Evolutionary conservation across 2,113 vertebrate species (phyloP), one percentile per base, ranked within the genome.

Genomic region (Cisticola juncidis): DNA sequence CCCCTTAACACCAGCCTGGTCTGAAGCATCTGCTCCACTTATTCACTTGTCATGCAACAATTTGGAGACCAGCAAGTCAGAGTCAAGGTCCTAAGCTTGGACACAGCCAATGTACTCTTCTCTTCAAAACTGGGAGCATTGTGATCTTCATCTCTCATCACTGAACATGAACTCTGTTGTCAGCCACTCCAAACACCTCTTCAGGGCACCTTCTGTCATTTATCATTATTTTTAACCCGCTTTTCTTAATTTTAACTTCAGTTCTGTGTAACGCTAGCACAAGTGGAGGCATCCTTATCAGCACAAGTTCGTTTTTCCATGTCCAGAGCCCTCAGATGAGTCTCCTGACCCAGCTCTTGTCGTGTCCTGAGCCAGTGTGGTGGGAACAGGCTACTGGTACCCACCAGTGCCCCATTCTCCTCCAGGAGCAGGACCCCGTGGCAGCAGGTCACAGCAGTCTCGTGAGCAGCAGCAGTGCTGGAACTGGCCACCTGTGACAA

Each of bases 1-100:
- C 87, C 85, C 94, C 92, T 72, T 81, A 94, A 76, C 78, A 95
- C 82, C 87, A 94, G 71, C 82, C 81, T 84, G 53, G 50, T 92
- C 94, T 90, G 85, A 94, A 96, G 85, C 35, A 94, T 69, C 88
- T 91, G 56, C 92, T 77, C 57, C 88, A 71, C 35, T 68, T 54
- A 62, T 11, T 64, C 47, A n/a, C 42, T 80, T 71, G 61, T 79
- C 91, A 35, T 57, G 61, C 87, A 92, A n/a, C 60, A 31, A 40
- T 89, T 64, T 38, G 65, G 68, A 94, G 91, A 91, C 35, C 90
- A 95, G 82, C 70, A 81, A 95, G 92, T 76, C 84, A 78, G 53
- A 94, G 72, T 80, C 91, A 76, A 86, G 54, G 64, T 87, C 85
- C 94, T 86, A 79, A 60, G 40, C 47, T 76, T 7, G 13, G 69